Base-by-base conservation (phyloP, 1,140 invertebrate species). In the Melipona quadrifasciata region DNA sequence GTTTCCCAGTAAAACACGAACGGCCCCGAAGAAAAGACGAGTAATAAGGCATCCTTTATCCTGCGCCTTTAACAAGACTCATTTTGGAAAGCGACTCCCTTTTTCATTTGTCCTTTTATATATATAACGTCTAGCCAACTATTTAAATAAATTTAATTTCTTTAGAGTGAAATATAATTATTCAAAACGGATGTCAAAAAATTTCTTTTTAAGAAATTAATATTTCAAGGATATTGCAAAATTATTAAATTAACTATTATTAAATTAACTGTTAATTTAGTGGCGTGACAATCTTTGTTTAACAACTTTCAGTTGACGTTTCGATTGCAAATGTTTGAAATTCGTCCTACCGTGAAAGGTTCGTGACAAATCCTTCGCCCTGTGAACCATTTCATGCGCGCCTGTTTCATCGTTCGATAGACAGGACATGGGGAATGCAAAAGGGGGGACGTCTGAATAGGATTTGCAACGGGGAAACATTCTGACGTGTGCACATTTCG, bases 21-120 rank as follows among this genome's bases (percentile, higher is more conserved):
- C 65, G 19, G 31, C 27, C 6, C 19, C 12, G 68, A 73, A 81
- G 81, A 78, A 82, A 68, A 51, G 47, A 16, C 53, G n/a, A 70
- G 19, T 53, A 75, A 82, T 65, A 67, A 75, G 71, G 31, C 64
- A 14, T 31, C 2, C 47, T 34, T 31, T 39, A 53, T 81, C 17
- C 17, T 31, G 39, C 21, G 21, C 1, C 27, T 53, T 55, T 75
- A 67, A 75, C 65, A 53, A 73, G 21, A 39, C 4, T 16, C 27
- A 74, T 34, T 24, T 51, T 47, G 3, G 12, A 47, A 71, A 12
- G 70, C 21, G 19, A 19, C 24, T 47, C 47, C n/a, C 16, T 10
- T 53, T 53, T 17, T 27, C 3, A 12, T 70, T 70, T 24, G 0
- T 5, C 11, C 31, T 31, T 67, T 10, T 21, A 67, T 10, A 12